These are phyloP conservation scores for Litocranius walleri DNA, from an alignment of 2,113 vertebrate species.

Conservation along the genomic window DNA sequence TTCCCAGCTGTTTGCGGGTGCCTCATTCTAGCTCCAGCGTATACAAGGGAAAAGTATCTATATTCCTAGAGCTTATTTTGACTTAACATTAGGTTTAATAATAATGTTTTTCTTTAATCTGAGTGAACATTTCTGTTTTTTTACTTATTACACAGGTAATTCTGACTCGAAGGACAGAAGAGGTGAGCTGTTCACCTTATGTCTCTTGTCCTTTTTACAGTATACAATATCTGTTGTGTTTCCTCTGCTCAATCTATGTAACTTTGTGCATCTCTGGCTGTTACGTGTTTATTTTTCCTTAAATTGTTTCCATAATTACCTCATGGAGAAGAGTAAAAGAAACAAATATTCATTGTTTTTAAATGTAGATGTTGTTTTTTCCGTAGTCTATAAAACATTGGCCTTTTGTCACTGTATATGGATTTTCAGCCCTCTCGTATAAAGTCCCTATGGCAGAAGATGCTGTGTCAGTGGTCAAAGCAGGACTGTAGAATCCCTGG, in stretches of 20 bases:
- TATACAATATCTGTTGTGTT: conserved; percentile 24
- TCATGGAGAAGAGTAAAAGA: conserved; percentile 22
- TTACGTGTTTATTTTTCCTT: conserved; percentile 31
- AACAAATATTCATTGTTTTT: conserved; percentile 21
- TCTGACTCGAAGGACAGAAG: conserved; percentile 75
- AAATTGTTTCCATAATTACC: conserved; percentile 45
- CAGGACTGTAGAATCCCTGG: not conserved
- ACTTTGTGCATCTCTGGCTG: conserved; percentile 16
- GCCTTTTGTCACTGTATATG: not conserved
- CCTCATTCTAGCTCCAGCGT: not conserved
- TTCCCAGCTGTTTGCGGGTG: not conserved
- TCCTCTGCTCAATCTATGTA: conserved; percentile 33
- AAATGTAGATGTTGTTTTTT: conserved; percentile 4
- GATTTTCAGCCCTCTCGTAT: not conserved
- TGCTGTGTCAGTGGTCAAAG: not conserved
- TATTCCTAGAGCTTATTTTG: not conserved
- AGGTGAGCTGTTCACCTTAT: conserved; percentile 78
- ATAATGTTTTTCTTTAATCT: conserved; percentile 57
- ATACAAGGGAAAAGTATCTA: not conserved
- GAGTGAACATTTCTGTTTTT: conserved; percentile 73
- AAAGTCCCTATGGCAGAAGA: not conserved
- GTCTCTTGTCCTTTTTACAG: conserved; percentile 45
- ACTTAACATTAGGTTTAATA: conserved; percentile 36
- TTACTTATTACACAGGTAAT: conserved; percentile 79
- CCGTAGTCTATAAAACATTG: not conserved